Percentiles rank a stretch among this genome's conserved stretches.
Conservation (phyloP, 2,113 vertebrate species). For the Atractosteus spatula region DNA sequence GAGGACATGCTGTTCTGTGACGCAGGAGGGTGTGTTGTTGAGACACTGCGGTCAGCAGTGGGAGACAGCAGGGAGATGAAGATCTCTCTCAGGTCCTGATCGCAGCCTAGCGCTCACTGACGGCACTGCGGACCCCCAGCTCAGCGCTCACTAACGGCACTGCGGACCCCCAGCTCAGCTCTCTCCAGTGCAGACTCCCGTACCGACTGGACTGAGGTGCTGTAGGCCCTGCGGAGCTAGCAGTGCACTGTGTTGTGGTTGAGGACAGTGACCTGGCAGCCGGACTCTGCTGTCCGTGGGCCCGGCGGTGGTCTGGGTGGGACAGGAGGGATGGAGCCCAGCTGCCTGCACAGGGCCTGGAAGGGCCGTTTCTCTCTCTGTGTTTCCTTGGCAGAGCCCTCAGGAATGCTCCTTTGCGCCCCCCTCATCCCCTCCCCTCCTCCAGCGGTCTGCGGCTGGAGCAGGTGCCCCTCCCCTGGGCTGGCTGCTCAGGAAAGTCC, state of each 20-base stretch:
- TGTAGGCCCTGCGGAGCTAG: conserved; percentile 46
- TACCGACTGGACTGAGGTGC: conserved; percentile 42
- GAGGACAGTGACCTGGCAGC: too few relatives aligned
- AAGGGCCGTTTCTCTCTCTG: conserved; percentile 43
- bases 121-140: too few relatives aligned
- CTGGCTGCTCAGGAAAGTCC: conserved; percentile 70
- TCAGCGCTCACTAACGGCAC: too few relatives aligned
- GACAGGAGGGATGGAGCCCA: conserved; percentile 48
- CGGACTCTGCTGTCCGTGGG: too few relatives aligned
- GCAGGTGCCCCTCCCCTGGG: conserved; percentile 79
- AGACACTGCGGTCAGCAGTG: conserved; percentile 1
- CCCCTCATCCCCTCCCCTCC: conserved; percentile 41
- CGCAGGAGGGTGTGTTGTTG: conserved; percentile 38
- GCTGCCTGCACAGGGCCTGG: conserved; percentile 64
- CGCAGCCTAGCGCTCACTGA: too few relatives aligned
- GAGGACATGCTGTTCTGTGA: conserved; percentile 51
- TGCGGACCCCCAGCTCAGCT: too few relatives aligned
- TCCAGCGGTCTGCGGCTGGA: conserved; percentile 59
- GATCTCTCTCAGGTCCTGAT: too few relatives aligned
- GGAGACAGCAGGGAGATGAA: conserved; percentile 4
- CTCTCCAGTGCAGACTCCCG: too few relatives aligned
- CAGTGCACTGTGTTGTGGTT: too few relatives aligned
- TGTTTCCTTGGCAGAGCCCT: conserved; percentile 58
- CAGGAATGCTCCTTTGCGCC: conserved; percentile 3
- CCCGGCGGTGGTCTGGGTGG: conserved; percentile 46